Conservation (phyloP, 2,888 invertebrate genomes). For the Lepidocyrtinus sp. region DNA sequence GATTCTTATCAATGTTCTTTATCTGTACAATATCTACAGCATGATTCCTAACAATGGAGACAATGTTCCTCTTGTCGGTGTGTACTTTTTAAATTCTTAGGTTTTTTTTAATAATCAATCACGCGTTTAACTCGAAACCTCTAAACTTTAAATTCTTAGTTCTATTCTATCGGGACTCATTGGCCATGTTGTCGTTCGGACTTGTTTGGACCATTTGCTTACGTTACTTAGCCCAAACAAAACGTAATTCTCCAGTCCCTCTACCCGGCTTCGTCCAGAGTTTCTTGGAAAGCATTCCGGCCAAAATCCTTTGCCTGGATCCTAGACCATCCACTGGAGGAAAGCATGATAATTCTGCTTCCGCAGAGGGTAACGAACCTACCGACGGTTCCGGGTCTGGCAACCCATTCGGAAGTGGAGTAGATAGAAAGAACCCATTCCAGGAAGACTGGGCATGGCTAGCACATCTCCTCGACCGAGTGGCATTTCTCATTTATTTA, state of each 20-base stretch:
- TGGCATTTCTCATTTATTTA: conserved; percentile 67
- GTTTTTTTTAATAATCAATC: neutral
- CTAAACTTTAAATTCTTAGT: conserved; percentile 43
- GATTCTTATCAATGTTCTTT: conserved; percentile 66
- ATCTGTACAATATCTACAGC: conserved; percentile 66
- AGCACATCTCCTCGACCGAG: conserved; percentile 68
- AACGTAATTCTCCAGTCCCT: conserved; percentile 69
- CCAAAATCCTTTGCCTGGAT: conserved; percentile 68
- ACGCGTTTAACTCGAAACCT: neutral
- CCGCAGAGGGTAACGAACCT: conserved; percentile 11
- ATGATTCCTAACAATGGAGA: conserved; percentile 68
- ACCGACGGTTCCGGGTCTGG: conserved; percentile 59
- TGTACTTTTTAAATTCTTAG: conserved; percentile 28
- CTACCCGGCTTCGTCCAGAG: conserved; percentile 64
- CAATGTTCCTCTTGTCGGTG: conserved; percentile 68
- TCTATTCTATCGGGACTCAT: conserved; percentile 68
- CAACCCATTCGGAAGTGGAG: conserved; percentile 61
- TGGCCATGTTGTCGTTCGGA: conserved; percentile 67
- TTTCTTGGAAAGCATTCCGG: conserved; percentile 65
- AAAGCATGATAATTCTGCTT: neutral
- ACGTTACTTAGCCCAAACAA: conserved; percentile 68
- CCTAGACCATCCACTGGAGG: conserved; percentile 63
- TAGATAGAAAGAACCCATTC: conserved; percentile 58
- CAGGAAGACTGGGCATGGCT: conserved; percentile 70
- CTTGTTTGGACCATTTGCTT: conserved; percentile 69